Percentiles rank a stretch among this genome's conserved stretches.
phyloP scores from a whole-genome alignment of 1,140 invertebrate species.

The Anadara kagoshimensis region DNA sequence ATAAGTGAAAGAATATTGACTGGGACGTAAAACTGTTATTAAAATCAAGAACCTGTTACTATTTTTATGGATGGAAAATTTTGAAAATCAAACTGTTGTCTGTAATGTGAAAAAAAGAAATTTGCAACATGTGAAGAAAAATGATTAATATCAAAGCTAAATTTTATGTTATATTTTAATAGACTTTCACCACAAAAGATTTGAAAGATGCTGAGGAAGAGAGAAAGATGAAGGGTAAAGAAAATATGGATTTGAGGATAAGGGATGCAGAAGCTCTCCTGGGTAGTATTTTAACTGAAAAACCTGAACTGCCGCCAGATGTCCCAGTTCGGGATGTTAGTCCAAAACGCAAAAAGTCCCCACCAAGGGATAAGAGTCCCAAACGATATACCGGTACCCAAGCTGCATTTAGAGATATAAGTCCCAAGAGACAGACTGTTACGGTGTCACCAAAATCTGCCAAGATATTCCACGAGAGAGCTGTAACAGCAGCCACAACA shows the following conservation, averaged over 20 bases:
- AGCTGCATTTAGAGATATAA: slow-evolving; percentile 3
- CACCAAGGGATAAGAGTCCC: slow-evolving; percentile 21
- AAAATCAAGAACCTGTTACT: no score
- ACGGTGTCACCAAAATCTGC: slow-evolving; percentile 28
- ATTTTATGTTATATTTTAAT: background rate
- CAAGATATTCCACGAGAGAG: slow-evolving; percentile 9
- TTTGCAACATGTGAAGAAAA: background rate
- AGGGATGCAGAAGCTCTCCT: slow-evolving; percentile 61
- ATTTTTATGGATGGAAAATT: no score
- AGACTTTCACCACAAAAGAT: background rate
- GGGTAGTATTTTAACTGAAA: slow-evolving; percentile 60
- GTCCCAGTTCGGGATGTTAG: slow-evolving; percentile 26
- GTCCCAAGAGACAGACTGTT: slow-evolving; percentile 11
- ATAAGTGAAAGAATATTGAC: no score
- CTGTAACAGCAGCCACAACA: background rate
- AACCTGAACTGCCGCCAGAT: slow-evolving; percentile 55
- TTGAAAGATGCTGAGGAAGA: slow-evolving; percentile 24
- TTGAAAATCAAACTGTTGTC: no score
- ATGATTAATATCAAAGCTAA: background rate
- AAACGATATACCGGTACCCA: background rate
- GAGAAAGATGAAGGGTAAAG: slow-evolving; percentile 33
- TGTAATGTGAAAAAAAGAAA: background rate
- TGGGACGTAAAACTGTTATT: no score
- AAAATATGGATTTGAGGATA: slow-evolving; percentile 52
- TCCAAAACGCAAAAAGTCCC: slow-evolving; percentile 37